Percentiles rank a stretch among this genome's conserved stretches.
These are phyloP conservation scores for Colinus virginianus DNA, from an alignment of 2,113 vertebrate species.

Conservation along the genomic window DNA sequence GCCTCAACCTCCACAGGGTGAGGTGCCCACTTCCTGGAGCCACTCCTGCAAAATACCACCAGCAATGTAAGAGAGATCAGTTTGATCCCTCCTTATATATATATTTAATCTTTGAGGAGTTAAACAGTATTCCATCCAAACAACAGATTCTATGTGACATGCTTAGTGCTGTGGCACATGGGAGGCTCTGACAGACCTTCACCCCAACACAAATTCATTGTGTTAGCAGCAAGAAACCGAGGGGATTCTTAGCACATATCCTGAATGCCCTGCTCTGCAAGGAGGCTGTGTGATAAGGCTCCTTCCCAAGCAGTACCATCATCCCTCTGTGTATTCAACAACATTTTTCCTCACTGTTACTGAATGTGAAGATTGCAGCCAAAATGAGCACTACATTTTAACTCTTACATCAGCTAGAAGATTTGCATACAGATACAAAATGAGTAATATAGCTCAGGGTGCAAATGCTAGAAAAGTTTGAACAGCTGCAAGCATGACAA, in stretches of 20 bases:
- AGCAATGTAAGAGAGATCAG: background rate
- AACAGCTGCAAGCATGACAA: background rate
- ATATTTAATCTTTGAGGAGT: background rate
- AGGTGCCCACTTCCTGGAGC: constrained; percentile 91
- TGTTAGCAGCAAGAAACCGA: background rate
- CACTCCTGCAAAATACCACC: constrained; percentile 78
- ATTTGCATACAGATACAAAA: background rate
- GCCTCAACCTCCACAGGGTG: constrained; percentile 92
- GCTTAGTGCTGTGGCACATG: background rate
- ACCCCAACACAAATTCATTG: background rate
- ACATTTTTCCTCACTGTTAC: background rate
- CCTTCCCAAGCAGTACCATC: background rate
- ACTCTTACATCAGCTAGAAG: background rate
- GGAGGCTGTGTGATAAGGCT: background rate
- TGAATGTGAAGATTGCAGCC: background rate
- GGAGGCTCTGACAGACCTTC: accelerated
- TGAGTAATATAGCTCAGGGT: background rate
- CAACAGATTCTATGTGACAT: background rate
- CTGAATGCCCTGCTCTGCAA: background rate
- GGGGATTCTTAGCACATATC: background rate
- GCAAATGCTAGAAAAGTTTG: background rate
- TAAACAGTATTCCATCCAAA: background rate
- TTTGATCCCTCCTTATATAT: background rate
- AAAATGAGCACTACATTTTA: background rate
- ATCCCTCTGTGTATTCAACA: background rate